These are phyloP conservation scores for Drosophila helvetica DNA, from an alignment of 2,888 invertebrate species.

Conservation along the genomic window DNA sequence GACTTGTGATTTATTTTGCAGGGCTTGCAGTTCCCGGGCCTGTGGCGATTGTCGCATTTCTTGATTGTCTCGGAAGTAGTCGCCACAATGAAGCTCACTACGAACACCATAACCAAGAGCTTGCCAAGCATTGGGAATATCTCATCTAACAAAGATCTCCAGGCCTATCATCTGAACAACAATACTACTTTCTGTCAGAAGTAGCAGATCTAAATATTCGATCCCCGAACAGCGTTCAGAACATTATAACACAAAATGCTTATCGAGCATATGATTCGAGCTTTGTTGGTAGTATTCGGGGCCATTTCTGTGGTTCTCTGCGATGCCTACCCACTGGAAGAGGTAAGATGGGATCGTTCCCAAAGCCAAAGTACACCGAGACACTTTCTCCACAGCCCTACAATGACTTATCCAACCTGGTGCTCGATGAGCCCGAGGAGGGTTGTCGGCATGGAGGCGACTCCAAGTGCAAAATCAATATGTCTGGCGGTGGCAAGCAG, in stretches of 20 bases:
- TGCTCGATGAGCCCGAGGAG: not conserved
- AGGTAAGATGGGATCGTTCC: not conserved
- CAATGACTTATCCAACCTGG: not conserved
- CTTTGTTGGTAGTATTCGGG: not conserved
- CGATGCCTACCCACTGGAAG: not conserved
- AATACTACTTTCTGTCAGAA: constrained; percentile 2
- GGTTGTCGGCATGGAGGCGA: not conserved
- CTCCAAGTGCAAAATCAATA: constrained; percentile 15
- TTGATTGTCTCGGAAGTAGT: not conserved
- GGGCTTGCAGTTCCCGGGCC: not conserved
- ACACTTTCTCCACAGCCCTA: not conserved
- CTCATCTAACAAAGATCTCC: constrained; percentile 35
- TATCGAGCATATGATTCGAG: not conserved
- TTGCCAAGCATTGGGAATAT: constrained; percentile 52
- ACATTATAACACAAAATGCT: not conserved
- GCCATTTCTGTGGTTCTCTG: not conserved
- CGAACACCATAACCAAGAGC: constrained; percentile 20
- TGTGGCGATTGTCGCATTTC: constrained; percentile 2
- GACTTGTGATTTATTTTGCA: constrained; percentile 34
- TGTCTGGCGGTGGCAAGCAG: constrained; percentile 64
- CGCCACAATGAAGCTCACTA: constrained; percentile 38
- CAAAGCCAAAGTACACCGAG: not conserved
- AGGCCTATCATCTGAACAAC: constrained; percentile 16
- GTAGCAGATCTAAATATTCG: not conserved
- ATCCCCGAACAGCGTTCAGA: not conserved